Conservation (phyloP, 2,888 invertebrate genomes). For the Mythimna lalbum region DNA sequence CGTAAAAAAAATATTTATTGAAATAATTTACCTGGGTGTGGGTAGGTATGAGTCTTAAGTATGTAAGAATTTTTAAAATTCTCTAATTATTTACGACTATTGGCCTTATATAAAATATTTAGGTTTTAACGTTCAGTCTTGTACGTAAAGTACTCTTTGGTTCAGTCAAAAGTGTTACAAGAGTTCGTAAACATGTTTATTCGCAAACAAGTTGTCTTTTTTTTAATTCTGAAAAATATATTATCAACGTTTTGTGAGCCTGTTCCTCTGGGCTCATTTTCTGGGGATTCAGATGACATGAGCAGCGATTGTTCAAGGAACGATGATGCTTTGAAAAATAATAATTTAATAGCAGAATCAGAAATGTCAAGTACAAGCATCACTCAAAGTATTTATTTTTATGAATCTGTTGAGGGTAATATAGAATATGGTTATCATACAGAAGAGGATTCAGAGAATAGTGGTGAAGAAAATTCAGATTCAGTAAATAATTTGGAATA, state of each 20-base stretch:
- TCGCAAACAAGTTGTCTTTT: conserved; percentile 16
- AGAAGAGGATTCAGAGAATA: too few relatives aligned
- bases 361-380: not conserved
- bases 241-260: not conserved
- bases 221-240: conserved; percentile 24
- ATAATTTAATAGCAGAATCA: not conserved
- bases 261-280: not conserved
- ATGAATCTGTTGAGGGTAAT: not conserved
- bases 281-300: not conserved
- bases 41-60: not conserved
- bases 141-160: too few relatives aligned
- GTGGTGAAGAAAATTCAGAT: not conserved
- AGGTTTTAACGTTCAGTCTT: not conserved
- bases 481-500: too few relatives aligned
- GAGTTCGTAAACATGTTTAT: conserved; percentile 39
- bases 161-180: conserved; percentile 1
- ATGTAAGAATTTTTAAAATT: conserved; percentile 26
- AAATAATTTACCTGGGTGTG: not conserved
- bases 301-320: not conserved
- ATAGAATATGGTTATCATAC: not conserved
- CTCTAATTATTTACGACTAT: not conserved
- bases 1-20: conserved; percentile 26
- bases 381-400: not conserved
- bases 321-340: not conserved
- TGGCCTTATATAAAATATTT: conserved; percentile 30